A percentile compares a stretch with the other conserved stretches of the same genome.
These are phyloP conservation scores for Callionymus lyra DNA, from an alignment of 2,113 vertebrate genomes.

Conservation along the genomic window DNA sequence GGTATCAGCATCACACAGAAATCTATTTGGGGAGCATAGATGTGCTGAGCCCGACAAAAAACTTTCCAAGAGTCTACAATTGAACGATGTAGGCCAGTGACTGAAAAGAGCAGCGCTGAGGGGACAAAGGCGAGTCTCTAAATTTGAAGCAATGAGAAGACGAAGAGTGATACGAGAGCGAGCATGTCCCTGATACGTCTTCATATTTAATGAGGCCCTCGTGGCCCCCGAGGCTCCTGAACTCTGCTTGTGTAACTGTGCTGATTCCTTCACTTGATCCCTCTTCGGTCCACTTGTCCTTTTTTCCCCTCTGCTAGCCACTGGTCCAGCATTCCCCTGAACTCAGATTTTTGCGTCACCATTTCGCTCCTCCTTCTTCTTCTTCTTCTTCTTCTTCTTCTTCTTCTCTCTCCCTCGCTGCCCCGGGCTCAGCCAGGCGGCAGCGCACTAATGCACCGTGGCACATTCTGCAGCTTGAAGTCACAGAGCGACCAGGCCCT, in stretches of 20 bases:
- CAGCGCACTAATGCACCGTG: constrained; percentile 66
- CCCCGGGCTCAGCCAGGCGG: constrained; percentile 48
- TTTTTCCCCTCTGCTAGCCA: not conserved
- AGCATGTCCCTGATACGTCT: constrained; percentile 29
- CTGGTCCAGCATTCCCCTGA: constrained; percentile 4
- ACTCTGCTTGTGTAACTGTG: constrained; percentile 61
- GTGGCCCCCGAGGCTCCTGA: constrained; percentile 33
- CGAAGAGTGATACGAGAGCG: constrained; percentile 12
- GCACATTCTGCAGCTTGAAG: constrained; percentile 67
- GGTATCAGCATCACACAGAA: too few relatives aligned
- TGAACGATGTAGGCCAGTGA: not conserved
- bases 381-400: not conserved
- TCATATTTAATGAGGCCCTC: constrained; percentile 61
- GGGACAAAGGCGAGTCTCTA: not conserved
- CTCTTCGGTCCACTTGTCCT: constrained; percentile 1
- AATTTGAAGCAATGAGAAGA: not conserved
- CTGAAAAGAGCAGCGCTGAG: not conserved
- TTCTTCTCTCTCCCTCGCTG: constrained; percentile 18
- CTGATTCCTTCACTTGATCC: constrained; percentile 44
- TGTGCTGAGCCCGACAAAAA: too few relatives aligned
- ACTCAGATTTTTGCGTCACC: constrained; percentile 7
- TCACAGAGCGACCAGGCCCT: constrained; percentile 51
- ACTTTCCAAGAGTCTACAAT: too few relatives aligned
- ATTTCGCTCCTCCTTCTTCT: constrained; percentile 22
- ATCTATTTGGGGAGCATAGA: too few relatives aligned